Percentiles rank a stretch among this genome's conserved stretches.
These are phyloP conservation scores for Fissipunctia ypsillon DNA, from an alignment of 2,888 invertebrate species.

Conservation along the genomic window DNA sequence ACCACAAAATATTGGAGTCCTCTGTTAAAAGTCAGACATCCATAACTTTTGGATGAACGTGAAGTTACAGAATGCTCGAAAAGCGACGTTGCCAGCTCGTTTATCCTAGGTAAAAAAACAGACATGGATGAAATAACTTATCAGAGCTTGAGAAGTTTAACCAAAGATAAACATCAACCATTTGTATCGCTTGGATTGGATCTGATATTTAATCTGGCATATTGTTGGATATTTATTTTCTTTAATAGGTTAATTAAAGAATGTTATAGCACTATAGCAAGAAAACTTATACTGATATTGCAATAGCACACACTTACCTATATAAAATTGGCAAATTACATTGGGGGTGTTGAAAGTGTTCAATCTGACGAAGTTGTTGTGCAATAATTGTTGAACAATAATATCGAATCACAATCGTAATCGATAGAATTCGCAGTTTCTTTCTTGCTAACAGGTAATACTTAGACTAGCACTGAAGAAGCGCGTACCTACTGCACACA, in stretches of 20 bases:
- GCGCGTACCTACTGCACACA: background rate
- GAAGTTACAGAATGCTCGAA: constrained; percentile 22
- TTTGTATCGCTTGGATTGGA: constrained; percentile 9
- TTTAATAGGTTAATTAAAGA: background rate
- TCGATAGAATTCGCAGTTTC: background rate
- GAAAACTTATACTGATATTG: background rate
- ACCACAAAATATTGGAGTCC: constrained; percentile 34
- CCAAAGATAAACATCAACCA: constrained; percentile 36
- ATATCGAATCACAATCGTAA: background rate
- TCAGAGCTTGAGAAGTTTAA: constrained; percentile 27
- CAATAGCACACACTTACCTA: background rate
- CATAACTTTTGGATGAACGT: constrained; percentile 32
- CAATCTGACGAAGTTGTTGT: background rate
- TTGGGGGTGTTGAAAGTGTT: constrained; percentile 3
- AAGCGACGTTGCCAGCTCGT: constrained; percentile 58
- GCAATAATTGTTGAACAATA: no score
- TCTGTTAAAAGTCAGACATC: constrained; percentile 41
- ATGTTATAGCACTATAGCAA: background rate
- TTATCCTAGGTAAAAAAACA: constrained; percentile 40
- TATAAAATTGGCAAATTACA: background rate
- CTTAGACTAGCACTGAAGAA: background rate
- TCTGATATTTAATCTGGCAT: constrained; percentile 24
- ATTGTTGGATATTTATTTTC: constrained; percentile 4
- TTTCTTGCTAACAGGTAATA: background rate
- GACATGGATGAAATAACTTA: constrained; percentile 46